Evolutionary conservation across 2,113 vertebrate genomes (phyloP), one percentile per base, ranked within the genome.

Genomic region (Centropristis striata): DNA sequence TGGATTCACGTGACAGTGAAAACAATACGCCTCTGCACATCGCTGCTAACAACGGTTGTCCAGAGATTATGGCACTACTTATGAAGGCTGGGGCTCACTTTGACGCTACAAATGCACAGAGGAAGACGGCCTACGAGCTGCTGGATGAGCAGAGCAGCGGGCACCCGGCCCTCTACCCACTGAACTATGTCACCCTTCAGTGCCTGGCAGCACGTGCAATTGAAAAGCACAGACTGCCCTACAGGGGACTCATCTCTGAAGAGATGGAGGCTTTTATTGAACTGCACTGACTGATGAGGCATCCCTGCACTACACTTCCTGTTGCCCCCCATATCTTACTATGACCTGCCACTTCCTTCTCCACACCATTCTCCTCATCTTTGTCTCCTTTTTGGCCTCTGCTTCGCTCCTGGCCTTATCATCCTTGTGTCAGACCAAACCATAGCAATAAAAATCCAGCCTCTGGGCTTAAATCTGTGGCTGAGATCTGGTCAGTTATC

Each of bases 261-360:
- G 97, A 98, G 89, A 96, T 99, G 92, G 98, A 98, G 92, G 96
- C 97, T 36, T 99, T 99, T 92, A 98, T 99, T 42, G 97, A 99
- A 86, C 95, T 98, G 81, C 98, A 99, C 92, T 98, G 95, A 96
- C 79, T 1, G 76, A 75, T 20, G 54, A 78, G 57, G 44, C 72
- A 8, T 28, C 54, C 28, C 61, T 57, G 55, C 84, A 84, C 81
- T 73, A 74, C 70, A 51, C 66, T 28, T 49, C 25, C 54, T 8
- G 11, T 71, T 65, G 20, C 47, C 47, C 36, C 44, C 2, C 23
- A 5, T 44, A 47, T 49, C 41, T 80, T 49, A 75, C 14, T 58
- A 12, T 78, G 63, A 71, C 49, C 65, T 27, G 50, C 57, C 71
- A 68, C 49, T 1, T 46, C 37, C n/a, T 36, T 3, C 41, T 27